Evolutionary conservation across 2,113 vertebrate species (phyloP), one percentile per base, ranked within the genome.

Genomic region (Anseranas semipalmata): DNA sequence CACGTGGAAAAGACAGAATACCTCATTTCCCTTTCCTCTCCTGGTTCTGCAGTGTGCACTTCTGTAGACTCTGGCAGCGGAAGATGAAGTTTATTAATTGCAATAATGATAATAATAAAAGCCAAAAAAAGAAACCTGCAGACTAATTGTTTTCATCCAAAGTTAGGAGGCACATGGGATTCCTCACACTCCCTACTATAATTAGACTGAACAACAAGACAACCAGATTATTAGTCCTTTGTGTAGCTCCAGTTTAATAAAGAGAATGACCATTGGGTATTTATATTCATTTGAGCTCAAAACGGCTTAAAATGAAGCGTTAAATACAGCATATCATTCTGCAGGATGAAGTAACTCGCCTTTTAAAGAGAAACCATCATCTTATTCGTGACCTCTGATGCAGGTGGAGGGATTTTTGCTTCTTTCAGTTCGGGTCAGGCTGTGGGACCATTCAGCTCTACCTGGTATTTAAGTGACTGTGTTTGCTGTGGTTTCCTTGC

Each of bases 231-330:
- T 97, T 94, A 96, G 90, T 96, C 95, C 94, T 95, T 63, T 90
- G 91, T 93, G 95, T 90, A 85, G 63, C 67, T 95, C 78, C 33
- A 66, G 82, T 96, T 97, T 97, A 97, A 97, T 95, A 96, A 96
- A 92, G 88, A 90, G 96, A 97, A 92, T 97, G 94, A 93, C 97
- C 90, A 72, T 5, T 91, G 95, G 90, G 97, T 93, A 95, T 93
- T 96, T 92, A 67, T 89, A 91, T 68, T 94, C 77, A 87, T 94
- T 95, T 86, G 81, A 91, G 71, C 89, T 95, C 89, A 93, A 67
- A 66, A 62, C 53, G 67, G 86, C 83, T 95, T 93, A 92, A 97
- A 95, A 92, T 48, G 17, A 74, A 93, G 65, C 0, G 8, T 92
- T 94, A 97, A 97, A 93, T 96, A 94, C 91, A 78, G 65, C 52